phyloP scores from a whole-genome alignment of 2,113 vertebrate genomes.

The Oxyruncus cristatus region DNA sequence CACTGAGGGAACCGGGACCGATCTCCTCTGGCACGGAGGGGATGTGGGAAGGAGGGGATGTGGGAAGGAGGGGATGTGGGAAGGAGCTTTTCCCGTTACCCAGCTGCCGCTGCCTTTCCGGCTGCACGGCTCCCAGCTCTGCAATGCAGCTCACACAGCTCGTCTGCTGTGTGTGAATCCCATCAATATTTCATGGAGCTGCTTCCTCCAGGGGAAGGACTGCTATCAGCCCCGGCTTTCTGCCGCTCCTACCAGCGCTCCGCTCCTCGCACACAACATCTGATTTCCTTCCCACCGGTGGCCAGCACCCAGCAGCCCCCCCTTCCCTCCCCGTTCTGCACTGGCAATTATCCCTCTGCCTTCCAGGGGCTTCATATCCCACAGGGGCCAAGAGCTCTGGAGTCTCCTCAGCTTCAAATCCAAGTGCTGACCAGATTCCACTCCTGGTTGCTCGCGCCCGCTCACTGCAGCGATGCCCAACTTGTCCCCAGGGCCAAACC shows the following conservation, averaged over 20 bases:
- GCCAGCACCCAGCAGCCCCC: background rate
- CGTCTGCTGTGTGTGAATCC: conserved; percentile 36
- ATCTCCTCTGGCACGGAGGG: rapidly evolving
- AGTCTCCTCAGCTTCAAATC: background rate
- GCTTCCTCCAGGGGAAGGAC: conserved; percentile 60
- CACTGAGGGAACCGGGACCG: background rate
- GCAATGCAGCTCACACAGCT: conserved; percentile 55
- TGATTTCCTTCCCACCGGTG: background rate
- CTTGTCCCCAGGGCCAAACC: background rate
- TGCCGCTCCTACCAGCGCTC: background rate
- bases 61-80: background rate
- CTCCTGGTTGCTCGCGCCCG: rapidly evolving
- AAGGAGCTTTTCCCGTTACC: background rate
- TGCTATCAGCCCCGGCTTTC: conserved; percentile 12
- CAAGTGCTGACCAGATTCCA: background rate
- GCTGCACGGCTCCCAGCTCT: conserved; percentile 2
- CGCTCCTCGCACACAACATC: background rate
- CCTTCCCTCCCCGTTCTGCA: no score
- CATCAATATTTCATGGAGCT: conserved; percentile 69
- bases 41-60: background rate
- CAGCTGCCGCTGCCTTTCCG: background rate
- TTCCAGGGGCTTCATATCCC: background rate
- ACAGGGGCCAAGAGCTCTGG: background rate
- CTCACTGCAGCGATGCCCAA: background rate
- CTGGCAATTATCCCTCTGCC: rapidly evolving